Evolutionary conservation across 2,888 invertebrate genomes (phyloP), one percentile per base, ranked within the genome.

Genomic region (Polydrusus cervinus): DNA sequence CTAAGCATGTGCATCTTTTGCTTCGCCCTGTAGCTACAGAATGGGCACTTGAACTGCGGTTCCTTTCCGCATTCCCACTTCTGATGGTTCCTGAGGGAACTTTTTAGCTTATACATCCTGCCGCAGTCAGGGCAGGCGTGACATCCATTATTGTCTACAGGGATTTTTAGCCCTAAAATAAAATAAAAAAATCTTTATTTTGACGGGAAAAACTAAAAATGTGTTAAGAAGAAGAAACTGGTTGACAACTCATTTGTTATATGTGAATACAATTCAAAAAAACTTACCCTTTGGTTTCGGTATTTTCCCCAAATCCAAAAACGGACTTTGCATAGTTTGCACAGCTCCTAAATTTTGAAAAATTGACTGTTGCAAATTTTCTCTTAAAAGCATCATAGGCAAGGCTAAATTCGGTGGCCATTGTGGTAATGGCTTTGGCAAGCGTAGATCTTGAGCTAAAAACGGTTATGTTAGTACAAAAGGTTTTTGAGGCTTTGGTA

Each of bases 31-130:
- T 93, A 93, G 18, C 92, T 92, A 87, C 94, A 94, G 87, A 92
- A 93, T 16, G 92, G 92, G 86, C 94, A 95, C 84, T 92, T 92
- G 87, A 93, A 94, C 87, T 93, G 93, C 20, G 94, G 94, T 86
- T 94, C 94, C 86, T 94, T 94, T 84, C 93, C 93, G 87, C 93
- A 94, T 87, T 94, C 94, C 93, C 93, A 94, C 87, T 93, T 93
- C 89, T 93, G 93, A 85, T 94, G 94, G 86, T 93, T 93, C 77
- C 93, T 90, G 82, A 94, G 88, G 77, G 94, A 94, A 79, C 94
- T 94, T 87, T 94, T 94, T 80, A 95, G 82, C 70, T 84, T 95
- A 89, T 96, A 96, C 79, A 94, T 92, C 80, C 95, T 91, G 78
- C 95, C 77, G 55, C 77, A 77, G 14, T 77, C 77, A 14, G 74